These are phyloP conservation scores for Drosophila yakuba DNA, from an alignment of 1,140 invertebrate species.

Conservation along the genomic window DNA sequence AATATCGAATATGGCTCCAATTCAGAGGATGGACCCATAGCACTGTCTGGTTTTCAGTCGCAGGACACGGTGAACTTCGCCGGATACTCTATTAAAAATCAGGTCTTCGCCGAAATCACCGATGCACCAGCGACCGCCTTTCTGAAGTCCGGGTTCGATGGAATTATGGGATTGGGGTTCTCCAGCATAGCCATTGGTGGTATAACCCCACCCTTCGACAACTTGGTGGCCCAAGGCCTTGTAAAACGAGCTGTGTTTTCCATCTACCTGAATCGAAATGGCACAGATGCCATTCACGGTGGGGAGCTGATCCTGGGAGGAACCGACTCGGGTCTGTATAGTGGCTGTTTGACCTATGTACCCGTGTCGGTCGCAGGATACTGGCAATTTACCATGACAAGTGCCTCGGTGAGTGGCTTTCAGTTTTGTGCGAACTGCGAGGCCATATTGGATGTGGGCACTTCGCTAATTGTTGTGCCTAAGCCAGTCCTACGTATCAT, in stretches of 20 bases:
- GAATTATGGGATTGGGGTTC: constrained; percentile 97
- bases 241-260: constrained; percentile 94
- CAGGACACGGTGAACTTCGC: constrained; percentile 91
- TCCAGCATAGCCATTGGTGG: constrained; percentile 93
- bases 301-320: constrained; percentile 97
- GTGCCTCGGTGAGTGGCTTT: constrained; percentile 86
- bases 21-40: constrained; percentile 92
- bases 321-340: constrained; percentile 94
- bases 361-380: constrained; percentile 94
- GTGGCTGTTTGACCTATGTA: constrained; percentile 95
- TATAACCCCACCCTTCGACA: constrained; percentile 96
- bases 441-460: constrained; percentile 99
- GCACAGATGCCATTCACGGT: constrained; percentile 87
- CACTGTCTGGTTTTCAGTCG: constrained; percentile 92
- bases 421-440: constrained; percentile 89
- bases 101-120: constrained; percentile 98
- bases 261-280: constrained; percentile 93
- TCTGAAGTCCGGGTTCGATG: constrained; percentile 97
- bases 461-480: constrained; percentile 97
- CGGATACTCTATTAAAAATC: constrained; percentile 88
- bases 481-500: constrained; percentile 89
- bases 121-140: constrained; percentile 95
- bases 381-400: constrained; percentile 97
- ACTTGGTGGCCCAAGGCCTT: constrained; percentile 94
- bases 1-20: constrained; percentile 95